Conservation (phyloP, 2,888 invertebrate genomes). For the Andrena camellia region DNA sequence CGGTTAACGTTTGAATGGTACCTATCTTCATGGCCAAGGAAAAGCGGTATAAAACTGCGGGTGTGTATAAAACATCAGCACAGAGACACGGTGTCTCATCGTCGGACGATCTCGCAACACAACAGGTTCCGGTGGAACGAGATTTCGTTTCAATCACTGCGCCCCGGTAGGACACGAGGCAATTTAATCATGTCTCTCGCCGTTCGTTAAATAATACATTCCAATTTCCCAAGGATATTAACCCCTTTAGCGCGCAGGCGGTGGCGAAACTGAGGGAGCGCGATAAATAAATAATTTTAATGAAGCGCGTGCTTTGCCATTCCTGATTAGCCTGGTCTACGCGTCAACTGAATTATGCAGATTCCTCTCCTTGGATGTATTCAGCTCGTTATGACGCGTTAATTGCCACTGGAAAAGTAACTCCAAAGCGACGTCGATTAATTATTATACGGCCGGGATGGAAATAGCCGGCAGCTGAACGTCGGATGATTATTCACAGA, state of each 20-base stretch:
- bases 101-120: not conserved
- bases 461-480: not conserved
- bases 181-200: constrained; percentile 57
- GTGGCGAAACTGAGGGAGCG: constrained; percentile 25
- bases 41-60: not conserved
- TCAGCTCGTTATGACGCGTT: constrained; percentile 30
- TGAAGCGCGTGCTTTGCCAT: constrained; percentile 51
- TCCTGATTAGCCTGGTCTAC: constrained; percentile 54
- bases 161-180: constrained; percentile 6
- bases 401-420: constrained; percentile 20
- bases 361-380: constrained; percentile 33
- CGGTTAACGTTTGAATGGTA: not conserved
- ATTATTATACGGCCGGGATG: constrained; percentile 1
- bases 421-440: constrained; percentile 2
- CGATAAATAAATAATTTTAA: constrained; percentile 67
- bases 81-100: not conserved
- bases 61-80: not conserved
- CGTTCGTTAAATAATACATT: constrained; percentile 61
- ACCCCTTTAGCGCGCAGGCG: constrained; percentile 53
- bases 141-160: constrained; percentile 52
- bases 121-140: not conserved
- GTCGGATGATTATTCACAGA: not conserved
- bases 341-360: constrained; percentile 53
- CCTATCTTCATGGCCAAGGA: not conserved
- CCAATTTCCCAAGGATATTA: constrained; percentile 70